Evolutionary conservation across 2,113 vertebrate genomes (phyloP).

Genomic region (Delphinus delphis): DNA sequence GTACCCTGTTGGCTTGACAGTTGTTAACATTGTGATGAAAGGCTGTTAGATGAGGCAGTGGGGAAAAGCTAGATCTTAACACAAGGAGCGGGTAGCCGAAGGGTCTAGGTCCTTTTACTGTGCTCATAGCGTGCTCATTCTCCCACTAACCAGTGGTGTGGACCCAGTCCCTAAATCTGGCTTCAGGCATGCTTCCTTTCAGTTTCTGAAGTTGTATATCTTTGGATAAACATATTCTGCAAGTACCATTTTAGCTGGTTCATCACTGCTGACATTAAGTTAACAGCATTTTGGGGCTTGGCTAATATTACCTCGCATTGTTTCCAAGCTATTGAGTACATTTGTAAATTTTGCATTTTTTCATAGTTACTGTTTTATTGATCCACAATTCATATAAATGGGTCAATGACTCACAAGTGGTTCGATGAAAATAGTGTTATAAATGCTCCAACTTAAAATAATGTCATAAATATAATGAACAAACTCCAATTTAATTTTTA

Average conservation of each 20-base stretch:
- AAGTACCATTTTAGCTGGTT: background rate
- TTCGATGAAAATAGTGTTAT: conserved; percentile 38
- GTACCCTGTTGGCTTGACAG: background rate
- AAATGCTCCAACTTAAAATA: conserved; percentile 34
- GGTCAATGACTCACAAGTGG: conserved; percentile 47
- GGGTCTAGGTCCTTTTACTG: background rate
- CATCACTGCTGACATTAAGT: background rate
- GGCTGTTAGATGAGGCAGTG: background rate
- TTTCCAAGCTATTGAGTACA: background rate
- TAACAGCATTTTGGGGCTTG: background rate
- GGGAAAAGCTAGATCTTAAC: background rate
- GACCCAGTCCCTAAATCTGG: background rate
- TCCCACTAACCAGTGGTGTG: background rate
- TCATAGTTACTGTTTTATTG: background rate
- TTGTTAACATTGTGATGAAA: background rate
- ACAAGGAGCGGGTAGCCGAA: background rate
- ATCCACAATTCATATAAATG: conserved; percentile 46
- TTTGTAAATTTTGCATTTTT: conserved; percentile 43
- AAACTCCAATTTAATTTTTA: conserved; percentile 2
- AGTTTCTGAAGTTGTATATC: background rate
- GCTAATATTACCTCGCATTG: conserved; percentile 29
- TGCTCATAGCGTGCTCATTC: background rate
- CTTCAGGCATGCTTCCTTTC: background rate
- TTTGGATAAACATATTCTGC: background rate
- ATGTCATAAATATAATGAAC: conserved; percentile 3